phyloP scores from a whole-genome alignment of 2,113 vertebrate species.

The Balaeniceps rex region DNA sequence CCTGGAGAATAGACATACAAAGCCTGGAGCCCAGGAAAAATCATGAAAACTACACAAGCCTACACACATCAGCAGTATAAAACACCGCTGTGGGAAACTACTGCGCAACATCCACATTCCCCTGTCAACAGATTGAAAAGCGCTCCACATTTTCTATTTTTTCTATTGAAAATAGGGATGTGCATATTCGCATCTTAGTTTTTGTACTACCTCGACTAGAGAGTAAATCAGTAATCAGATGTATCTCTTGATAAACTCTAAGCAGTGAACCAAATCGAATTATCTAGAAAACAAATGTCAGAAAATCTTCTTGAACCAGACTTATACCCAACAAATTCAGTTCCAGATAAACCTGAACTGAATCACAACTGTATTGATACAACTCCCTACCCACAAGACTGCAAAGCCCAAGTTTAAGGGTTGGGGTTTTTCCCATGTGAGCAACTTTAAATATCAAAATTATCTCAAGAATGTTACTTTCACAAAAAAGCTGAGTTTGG shows the following conservation, averaged over 20 bases:
- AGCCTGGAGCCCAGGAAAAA: background rate
- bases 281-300: background rate
- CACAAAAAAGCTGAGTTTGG: background rate
- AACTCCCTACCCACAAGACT: background rate
- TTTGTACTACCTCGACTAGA: too few relatives aligned
- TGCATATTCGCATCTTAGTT: background rate
- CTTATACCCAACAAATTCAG: background rate
- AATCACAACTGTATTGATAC: background rate
- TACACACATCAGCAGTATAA: too few relatives aligned
- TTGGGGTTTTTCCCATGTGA: background rate
- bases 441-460: background rate
- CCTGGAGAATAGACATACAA: background rate
- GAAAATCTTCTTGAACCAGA: background rate
- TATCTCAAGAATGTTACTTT: background rate
- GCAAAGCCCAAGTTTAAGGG: background rate
- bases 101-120: accelerated
- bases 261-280: background rate
- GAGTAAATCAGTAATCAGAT: background rate
- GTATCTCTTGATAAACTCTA: background rate
- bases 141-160: background rate
- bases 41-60: background rate
- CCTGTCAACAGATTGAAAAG: background rate
- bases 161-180: background rate
- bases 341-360: background rate
- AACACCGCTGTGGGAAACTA: background rate